Base-by-base conservation (phyloP, 2,888 invertebrate genomes). In the Standfussiana lucernea region DNA sequence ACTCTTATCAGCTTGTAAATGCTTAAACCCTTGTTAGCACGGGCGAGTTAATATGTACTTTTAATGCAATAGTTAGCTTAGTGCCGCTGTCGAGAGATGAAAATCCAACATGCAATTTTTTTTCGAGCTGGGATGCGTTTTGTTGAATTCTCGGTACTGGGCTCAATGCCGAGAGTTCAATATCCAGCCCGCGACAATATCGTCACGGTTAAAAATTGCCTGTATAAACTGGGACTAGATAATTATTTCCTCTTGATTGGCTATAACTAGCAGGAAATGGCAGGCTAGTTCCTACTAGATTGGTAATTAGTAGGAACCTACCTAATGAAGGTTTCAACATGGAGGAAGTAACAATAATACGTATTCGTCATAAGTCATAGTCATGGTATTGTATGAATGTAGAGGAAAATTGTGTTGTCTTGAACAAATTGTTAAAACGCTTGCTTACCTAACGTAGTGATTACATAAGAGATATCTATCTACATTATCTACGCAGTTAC, bases 381-480 rank as follows among this genome's bases (percentile, higher is more conserved):
- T 32, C 32, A 28, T 40, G 15, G 32, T 10, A 32, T 32, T 32
- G 21, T 13, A 56, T 28, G 15, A 24, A 18, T 6, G 6, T 24
- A 70, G 37, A 40, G 11, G 71, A 70, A 72, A 40, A 70, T 70
- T 69, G 7, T 24, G 11, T 28, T 47, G 6, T 24, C 11, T n/a
- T 69, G 37, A 28, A 37, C 37, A 71, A 50, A 71, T 71, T 37
- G 24, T 2, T 59, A 42, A 32, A 59, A 59, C 6, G 28, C 40
- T 70, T 64, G n/a, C 40, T 40, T 21, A 32, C 59, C 21, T 61
- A 35, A 61, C 32, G 21, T n/a, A 50, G 11, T 59, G 56, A 21
- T 40, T 50, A 42, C 40, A n/a, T 79, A 61, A 80, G 15, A 50
- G 10, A 62, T 79, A 61, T 42, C 13, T 79, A 61, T 42, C 13